A percentile compares a stretch with the other conserved stretches of the same genome.
phyloP scores from a whole-genome alignment of 2,797 vertebrate genomes.

The Mastacembelus armatus region DNA sequence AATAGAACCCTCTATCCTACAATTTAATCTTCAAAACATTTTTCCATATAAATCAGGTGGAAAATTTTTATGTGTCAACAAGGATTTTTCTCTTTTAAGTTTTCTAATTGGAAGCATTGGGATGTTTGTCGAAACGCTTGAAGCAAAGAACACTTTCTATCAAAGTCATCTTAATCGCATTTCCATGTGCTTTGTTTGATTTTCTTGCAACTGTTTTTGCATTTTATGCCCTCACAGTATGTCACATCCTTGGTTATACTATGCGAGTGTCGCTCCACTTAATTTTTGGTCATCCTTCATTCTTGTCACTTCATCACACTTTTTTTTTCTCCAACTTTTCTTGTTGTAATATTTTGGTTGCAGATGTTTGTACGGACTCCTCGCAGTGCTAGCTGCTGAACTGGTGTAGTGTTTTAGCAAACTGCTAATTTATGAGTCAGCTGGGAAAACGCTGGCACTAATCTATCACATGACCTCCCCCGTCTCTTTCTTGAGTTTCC shows the following conservation, averaged over 20 bases:
- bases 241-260: background rate
- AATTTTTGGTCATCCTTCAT: too few relatives aligned
- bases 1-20: constrained; percentile 18
- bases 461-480: too few relatives aligned
- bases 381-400: too few relatives aligned
- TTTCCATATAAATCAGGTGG: constrained; percentile 48
- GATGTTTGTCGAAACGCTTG: constrained; percentile 23
- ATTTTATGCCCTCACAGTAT: background rate
- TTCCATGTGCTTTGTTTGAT: constrained; percentile 21
- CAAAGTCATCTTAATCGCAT: constrained; percentile 8
- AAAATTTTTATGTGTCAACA: background rate
- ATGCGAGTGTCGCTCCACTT: too few relatives aligned
- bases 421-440: too few relatives aligned
- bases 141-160: constrained; percentile 8
- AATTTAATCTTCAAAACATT: constrained; percentile 36
- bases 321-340: too few relatives aligned
- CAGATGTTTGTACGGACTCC: too few relatives aligned
- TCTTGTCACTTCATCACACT: too few relatives aligned
- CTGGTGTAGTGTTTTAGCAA: too few relatives aligned
- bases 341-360: too few relatives aligned
- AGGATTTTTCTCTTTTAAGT: background rate
- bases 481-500: too few relatives aligned
- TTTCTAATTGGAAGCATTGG: constrained; percentile 11
- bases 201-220: background rate
- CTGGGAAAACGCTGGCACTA: too few relatives aligned